Evolutionary conservation across 2,113 vertebrate species (phyloP).

Genomic region (Gracilinanus agilis): DNA sequence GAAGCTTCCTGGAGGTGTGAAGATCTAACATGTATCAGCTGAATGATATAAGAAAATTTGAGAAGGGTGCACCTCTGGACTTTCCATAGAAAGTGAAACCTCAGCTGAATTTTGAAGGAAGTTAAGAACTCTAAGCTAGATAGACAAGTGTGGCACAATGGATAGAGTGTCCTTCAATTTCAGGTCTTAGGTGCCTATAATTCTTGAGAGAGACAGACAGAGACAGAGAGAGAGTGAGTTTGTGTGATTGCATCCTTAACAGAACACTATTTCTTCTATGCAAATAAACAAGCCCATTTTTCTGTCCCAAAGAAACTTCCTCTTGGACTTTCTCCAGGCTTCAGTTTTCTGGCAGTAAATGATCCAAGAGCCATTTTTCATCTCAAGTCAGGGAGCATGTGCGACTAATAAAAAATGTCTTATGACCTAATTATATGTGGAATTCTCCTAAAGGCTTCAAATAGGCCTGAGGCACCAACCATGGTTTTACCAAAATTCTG

Average conservation of each 20-base stretch:
- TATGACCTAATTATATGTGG: neutral
- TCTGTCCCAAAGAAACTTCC: neutral
- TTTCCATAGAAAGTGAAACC: neutral
- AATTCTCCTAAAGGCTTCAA: neutral
- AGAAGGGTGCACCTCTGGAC: neutral
- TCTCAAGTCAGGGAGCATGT: neutral
- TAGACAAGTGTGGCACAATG: neutral
- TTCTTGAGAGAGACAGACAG: neutral
- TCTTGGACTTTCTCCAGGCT: neutral
- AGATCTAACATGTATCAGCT: neutral
- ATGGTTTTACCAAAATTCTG: neutral
- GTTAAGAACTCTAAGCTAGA: neutral
- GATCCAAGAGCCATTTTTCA: neutral
- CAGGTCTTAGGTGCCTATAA: neutral
- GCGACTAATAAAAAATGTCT: neutral
- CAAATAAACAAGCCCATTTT: neutral
- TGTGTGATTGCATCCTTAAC: neutral
- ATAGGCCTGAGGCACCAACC: neutral
- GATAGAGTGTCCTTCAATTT: neutral
- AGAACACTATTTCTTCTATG: neutral
- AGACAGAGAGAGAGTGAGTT: neutral
- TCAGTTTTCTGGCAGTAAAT: neutral
- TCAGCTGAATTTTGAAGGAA: neutral
- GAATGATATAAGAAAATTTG: neutral
- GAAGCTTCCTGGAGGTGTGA: neutral